Evolutionary conservation across 2,797 vertebrate species (phyloP).

Genomic region (Pangasius macronema): DNA sequence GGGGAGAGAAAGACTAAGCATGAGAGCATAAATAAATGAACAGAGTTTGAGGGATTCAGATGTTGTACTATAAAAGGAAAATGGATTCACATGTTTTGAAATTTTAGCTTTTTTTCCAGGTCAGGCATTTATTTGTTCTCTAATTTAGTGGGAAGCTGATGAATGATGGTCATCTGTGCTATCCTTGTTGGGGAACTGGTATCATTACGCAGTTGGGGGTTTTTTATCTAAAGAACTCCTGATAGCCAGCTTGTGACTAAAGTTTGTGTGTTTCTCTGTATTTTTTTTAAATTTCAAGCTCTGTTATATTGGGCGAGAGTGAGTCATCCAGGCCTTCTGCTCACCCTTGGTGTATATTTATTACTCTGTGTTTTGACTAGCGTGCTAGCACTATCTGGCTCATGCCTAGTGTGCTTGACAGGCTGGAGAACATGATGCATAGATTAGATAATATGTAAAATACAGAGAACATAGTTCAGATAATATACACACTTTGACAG

Average conservation of each 20-base stretch:
- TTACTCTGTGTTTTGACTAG: slow-evolving; percentile 15
- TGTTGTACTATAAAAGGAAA: background rate
- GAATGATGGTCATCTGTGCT: background rate
- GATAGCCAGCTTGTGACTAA: background rate
- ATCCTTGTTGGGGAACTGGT: background rate
- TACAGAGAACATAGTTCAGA: background rate
- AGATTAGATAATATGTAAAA: background rate
- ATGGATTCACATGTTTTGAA: background rate
- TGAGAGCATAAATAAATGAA: background rate
- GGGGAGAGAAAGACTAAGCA: background rate
- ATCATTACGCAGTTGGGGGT: background rate
- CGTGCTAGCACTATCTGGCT: background rate
- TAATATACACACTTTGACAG: background rate
- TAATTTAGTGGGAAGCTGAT: background rate
- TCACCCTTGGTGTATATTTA: slow-evolving; percentile 11
- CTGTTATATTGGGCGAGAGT: background rate
- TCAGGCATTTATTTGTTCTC: background rate
- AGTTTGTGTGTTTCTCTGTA: background rate
- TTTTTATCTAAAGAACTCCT: background rate
- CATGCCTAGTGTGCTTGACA: background rate
- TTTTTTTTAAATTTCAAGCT: background rate
- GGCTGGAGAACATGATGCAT: background rate
- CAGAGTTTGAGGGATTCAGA: background rate
- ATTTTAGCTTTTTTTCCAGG: background rate
- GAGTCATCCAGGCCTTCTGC: slow-evolving; percentile 11